Conservation (phyloP, 1,140 invertebrate species). For the Rhyzopertha dominica region DNA sequence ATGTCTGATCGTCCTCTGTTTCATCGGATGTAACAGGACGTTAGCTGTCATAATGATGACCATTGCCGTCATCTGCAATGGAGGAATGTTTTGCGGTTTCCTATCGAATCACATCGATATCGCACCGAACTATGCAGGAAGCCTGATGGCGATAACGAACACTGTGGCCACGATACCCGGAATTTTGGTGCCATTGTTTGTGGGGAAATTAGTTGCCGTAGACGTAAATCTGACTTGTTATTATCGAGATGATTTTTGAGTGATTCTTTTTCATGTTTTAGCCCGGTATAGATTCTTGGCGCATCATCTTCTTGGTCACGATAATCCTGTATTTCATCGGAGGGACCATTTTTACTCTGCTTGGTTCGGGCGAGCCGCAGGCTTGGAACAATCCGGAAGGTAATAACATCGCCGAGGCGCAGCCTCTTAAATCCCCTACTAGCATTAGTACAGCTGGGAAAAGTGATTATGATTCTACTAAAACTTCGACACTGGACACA, state of each 20-base stretch:
- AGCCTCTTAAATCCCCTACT: too few species aligned
- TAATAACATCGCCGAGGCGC: too few species aligned
- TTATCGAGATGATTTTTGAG: too few species aligned
- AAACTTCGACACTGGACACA: too few species aligned
- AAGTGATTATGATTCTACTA: too few species aligned
- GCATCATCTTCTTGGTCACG: slow-evolving; percentile 77
- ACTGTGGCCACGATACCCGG: slow-evolving; percentile 81
- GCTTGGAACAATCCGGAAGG: slow-evolving; percentile 63
- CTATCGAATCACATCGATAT: slow-evolving; percentile 91
- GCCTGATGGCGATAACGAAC: slow-evolving; percentile 82
- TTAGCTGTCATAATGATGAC: slow-evolving; percentile 71
- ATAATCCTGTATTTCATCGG: slow-evolving; percentile 70
- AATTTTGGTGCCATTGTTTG: slow-evolving; percentile 76
- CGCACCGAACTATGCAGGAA: slow-evolving; percentile 82
- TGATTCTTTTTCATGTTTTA: too few species aligned
- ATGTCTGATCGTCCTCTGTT: slow-evolving; percentile 68
- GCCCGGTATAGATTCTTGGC: slow-evolving; percentile 77
- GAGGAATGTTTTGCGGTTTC: slow-evolving; percentile 83
- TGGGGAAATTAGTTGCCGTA: slow-evolving; percentile 66
- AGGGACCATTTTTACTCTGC: slow-evolving; percentile 69
- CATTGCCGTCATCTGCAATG: slow-evolving; percentile 66
- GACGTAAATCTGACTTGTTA: slow-evolving; percentile 60
- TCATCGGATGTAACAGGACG: slow-evolving; percentile 59
- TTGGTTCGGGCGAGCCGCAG: slow-evolving; percentile 78
- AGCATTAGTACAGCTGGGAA: too few species aligned